phyloP scores from a whole-genome alignment of 2,113 vertebrate species.

The Leptosomus discolor region DNA sequence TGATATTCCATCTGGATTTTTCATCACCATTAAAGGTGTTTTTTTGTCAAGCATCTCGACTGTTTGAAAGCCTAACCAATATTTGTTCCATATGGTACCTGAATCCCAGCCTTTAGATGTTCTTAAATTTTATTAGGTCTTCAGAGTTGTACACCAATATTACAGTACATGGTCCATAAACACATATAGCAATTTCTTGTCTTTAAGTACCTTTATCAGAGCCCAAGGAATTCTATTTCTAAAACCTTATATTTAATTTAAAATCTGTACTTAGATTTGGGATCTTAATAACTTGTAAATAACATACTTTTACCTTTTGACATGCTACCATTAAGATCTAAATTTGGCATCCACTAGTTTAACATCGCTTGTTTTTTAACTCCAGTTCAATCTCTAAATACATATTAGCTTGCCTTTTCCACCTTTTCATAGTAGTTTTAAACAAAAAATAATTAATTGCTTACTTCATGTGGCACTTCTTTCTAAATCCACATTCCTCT shows the following conservation, averaged over 20 bases:
- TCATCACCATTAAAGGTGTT: not conserved
- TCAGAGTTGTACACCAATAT: not conserved
- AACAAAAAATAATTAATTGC: not conserved
- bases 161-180: not conserved
- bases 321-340: not conserved
- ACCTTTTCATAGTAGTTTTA: not conserved
- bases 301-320: not conserved
- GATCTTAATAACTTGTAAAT: not conserved
- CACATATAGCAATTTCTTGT: not conserved
- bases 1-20: not conserved
- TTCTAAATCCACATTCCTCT: not conserved
- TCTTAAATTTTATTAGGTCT: not conserved
- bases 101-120: not conserved
- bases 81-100: not conserved
- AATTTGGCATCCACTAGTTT: not conserved
- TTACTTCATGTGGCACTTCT: not conserved
- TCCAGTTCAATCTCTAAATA: not conserved
- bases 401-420: not conserved
- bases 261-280: not conserved
- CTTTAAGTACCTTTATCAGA: not conserved
- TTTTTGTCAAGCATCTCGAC: not conserved
- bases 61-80: not conserved
- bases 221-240: not conserved
- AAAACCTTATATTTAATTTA: not conserved
- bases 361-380: not conserved